Evolutionary conservation across 2,113 vertebrate genomes (phyloP).

Genomic region (Psittacus erithacus): DNA sequence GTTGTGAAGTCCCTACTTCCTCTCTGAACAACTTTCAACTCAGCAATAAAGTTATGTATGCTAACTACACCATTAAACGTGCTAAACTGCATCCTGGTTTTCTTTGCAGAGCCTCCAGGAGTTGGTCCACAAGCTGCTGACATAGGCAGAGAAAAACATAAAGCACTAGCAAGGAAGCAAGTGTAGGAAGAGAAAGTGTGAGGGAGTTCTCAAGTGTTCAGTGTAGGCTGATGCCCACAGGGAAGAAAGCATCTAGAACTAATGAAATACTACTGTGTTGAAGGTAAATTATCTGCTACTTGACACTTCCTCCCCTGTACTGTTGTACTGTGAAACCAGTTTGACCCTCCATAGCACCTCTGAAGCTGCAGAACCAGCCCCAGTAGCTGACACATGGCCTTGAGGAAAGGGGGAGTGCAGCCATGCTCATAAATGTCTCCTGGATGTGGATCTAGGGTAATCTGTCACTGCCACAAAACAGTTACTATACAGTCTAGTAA

Average conservation of each 20-base stretch:
- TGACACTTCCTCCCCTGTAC: not conserved
- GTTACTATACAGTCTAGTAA: not conserved
- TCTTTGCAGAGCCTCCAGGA: not conserved
- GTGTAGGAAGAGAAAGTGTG: not conserved
- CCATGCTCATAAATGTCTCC: not conserved
- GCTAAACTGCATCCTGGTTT: not conserved
- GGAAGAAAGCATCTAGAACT: not conserved
- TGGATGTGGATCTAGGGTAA: accelerated
- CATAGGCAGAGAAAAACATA: not conserved
- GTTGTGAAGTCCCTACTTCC: not conserved
- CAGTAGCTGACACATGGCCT: not conserved
- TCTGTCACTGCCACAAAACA: not conserved
- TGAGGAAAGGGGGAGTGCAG: not conserved
- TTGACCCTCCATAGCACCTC: no score
- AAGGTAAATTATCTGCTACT: not conserved
- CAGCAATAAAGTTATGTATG: not conserved
- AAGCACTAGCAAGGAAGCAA: not conserved
- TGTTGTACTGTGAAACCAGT: not conserved
- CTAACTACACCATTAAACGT: not conserved
- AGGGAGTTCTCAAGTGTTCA: not conserved
- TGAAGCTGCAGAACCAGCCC: not conserved
- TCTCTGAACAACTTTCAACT: not conserved
- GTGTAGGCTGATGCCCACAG: not conserved
- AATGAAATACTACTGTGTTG: not conserved
- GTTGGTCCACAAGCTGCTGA: not conserved